Evolutionary conservation across 2,113 vertebrate genomes (phyloP).

Genomic region (Corapipo altera): DNA sequence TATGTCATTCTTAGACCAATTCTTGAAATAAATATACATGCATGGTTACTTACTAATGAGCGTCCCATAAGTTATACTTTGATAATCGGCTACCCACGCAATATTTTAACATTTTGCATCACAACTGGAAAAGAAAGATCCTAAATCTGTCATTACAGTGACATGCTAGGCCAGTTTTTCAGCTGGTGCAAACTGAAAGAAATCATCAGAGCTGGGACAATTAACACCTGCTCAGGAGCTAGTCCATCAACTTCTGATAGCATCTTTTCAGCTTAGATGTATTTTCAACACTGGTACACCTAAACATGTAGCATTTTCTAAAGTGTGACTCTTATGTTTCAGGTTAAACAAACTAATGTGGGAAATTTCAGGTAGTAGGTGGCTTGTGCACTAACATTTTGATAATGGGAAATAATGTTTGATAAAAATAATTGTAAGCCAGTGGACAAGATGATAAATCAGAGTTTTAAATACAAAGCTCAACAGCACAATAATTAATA

Average conservation of each 20-base stretch:
- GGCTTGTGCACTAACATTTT: background rate
- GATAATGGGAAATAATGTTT: background rate
- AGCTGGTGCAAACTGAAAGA: constrained; percentile 35
- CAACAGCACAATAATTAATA: constrained; percentile 42
- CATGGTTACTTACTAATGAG: background rate
- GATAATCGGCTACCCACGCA: background rate
- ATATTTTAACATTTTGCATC: background rate
- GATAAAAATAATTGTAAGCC: background rate
- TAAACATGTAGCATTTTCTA: background rate
- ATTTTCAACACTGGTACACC: background rate
- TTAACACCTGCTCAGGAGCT: constrained; percentile 41
- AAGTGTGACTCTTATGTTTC: background rate
- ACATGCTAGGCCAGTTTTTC: background rate
- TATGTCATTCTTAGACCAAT: background rate
- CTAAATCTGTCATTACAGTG: background rate
- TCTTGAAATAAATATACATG: background rate
- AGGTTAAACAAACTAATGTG: background rate
- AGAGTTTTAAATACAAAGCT: constrained; percentile 51
- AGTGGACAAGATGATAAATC: background rate
- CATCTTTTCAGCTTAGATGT: background rate
- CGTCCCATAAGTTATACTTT: background rate
- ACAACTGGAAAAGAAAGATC: background rate
- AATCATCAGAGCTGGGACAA: constrained; percentile 6
- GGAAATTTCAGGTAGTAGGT: background rate
- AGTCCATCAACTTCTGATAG: background rate